phyloP scores from a whole-genome alignment of 2,797 vertebrate genomes.

The Alca torda region DNA sequence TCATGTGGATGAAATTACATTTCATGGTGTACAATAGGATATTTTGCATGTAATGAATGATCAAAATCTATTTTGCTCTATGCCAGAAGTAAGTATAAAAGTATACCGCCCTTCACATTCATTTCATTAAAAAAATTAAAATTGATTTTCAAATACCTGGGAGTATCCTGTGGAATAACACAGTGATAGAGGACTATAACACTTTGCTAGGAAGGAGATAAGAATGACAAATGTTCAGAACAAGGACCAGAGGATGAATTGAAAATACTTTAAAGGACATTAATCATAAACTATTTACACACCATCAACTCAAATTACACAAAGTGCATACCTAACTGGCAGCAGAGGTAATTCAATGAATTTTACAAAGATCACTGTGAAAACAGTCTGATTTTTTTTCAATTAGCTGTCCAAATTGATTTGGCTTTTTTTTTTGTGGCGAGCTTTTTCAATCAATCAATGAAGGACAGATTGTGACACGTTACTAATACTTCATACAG shows the following conservation, averaged over 20 bases:
- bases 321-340: neutral
- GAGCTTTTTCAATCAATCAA: neutral
- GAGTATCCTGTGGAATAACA: neutral
- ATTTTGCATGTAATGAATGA: conserved; percentile 34
- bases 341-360: neutral
- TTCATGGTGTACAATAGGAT: neutral
- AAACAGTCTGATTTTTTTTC: neutral
- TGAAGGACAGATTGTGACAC: neutral
- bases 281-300: neutral
- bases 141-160: neutral
- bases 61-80: neutral
- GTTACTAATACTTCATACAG: neutral
- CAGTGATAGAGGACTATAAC: neutral
- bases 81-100: neutral
- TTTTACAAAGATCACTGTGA: neutral
- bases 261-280: neutral
- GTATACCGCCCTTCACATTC: neutral
- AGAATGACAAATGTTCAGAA: neutral
- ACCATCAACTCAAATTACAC: neutral
- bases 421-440: neutral
- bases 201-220: neutral
- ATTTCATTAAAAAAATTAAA: neutral
- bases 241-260: neutral
- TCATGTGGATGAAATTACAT: conserved; percentile 44
- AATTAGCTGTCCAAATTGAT: neutral